Percentiles rank a stretch among this genome's conserved stretches.
Evolutionary conservation across 2,113 vertebrate genomes (phyloP).

Genomic region (Polyodon spathula): DNA sequence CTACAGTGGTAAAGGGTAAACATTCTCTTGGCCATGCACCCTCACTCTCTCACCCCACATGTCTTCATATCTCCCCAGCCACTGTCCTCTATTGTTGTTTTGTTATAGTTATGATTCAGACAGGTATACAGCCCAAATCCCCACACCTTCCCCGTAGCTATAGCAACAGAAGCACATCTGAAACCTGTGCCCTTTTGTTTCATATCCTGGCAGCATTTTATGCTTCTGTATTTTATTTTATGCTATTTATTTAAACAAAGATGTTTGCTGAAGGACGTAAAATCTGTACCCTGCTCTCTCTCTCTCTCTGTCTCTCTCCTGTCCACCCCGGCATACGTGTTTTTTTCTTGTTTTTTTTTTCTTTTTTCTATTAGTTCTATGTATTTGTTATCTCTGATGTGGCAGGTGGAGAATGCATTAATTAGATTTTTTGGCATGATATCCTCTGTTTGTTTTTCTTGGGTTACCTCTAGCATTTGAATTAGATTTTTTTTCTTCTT

Average conservation of each 20-base stretch:
- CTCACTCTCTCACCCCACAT: too few species aligned
- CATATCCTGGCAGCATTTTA: slow-evolving; percentile 27
- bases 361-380: not conserved
- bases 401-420: slow-evolving; percentile 24
- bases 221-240: slow-evolving; percentile 35
- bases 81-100: too few species aligned
- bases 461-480: slow-evolving; percentile 18
- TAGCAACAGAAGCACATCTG: slow-evolving; percentile 55
- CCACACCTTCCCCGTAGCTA: slow-evolving; percentile 58
- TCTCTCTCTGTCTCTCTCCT: too few species aligned
- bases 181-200: slow-evolving; percentile 9
- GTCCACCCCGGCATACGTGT: not conserved
- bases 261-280: slow-evolving; percentile 9
- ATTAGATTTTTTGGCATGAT: slow-evolving; percentile 25
- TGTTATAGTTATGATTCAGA: too few species aligned
- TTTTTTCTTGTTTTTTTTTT: slow-evolving; percentile 7
- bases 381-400: slow-evolving; percentile 19
- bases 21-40: too few species aligned
- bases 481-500: slow-evolving; percentile 13
- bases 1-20: too few species aligned
- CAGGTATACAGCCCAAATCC: too few species aligned
- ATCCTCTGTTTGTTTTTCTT: slow-evolving; percentile 26
- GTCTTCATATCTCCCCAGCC: too few species aligned
- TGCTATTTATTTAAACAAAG: slow-evolving; percentile 31
- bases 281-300: not conserved